phyloP scores from a whole-genome alignment of 35 echinoderm and acorn worm genomes.

The Anneissia japonica region DNA sequence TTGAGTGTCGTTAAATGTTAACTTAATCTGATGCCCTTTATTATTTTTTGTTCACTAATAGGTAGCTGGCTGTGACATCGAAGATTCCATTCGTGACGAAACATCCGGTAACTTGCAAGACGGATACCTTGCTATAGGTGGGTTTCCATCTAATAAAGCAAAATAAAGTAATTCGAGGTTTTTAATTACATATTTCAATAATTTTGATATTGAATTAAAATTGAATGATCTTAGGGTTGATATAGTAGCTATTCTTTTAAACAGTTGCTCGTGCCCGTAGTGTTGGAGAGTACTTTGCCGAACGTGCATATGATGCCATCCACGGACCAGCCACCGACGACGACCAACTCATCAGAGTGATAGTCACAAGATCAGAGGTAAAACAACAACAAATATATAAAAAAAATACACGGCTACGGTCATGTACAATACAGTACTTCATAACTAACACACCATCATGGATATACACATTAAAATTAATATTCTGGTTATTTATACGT shows the following conservation, averaged over 20 bases:
- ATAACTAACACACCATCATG: neutral
- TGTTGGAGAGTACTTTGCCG: slow-evolving; percentile 63
- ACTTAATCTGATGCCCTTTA: neutral
- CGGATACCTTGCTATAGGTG: slow-evolving; percentile 78
- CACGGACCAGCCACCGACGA: slow-evolving; percentile 71
- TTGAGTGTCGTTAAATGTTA: too few species aligned
- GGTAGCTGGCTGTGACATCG: slow-evolving; percentile 81
- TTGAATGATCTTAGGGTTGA: neutral
- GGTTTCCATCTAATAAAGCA: neutral
- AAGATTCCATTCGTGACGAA: slow-evolving; percentile 70
- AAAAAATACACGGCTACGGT: neutral
- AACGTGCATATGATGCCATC: slow-evolving; percentile 62
- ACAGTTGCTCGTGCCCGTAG: slow-evolving; percentile 39
- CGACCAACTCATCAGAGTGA: slow-evolving; percentile 63
- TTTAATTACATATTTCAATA: neutral
- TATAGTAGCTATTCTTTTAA: neutral
- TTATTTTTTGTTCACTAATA: neutral
- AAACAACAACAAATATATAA: neutral
- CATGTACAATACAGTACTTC: neutral
- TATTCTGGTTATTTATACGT: neutral
- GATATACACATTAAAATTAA: neutral
- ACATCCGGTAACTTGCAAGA: slow-evolving; percentile 53
- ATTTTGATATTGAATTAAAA: neutral
- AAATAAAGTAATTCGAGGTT: neutral
- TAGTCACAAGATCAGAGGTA: slow-evolving; percentile 82